These are phyloP conservation scores for Salvelinus namaycush DNA, from an alignment of 2,113 vertebrate genomes.

Conservation along the genomic window DNA sequence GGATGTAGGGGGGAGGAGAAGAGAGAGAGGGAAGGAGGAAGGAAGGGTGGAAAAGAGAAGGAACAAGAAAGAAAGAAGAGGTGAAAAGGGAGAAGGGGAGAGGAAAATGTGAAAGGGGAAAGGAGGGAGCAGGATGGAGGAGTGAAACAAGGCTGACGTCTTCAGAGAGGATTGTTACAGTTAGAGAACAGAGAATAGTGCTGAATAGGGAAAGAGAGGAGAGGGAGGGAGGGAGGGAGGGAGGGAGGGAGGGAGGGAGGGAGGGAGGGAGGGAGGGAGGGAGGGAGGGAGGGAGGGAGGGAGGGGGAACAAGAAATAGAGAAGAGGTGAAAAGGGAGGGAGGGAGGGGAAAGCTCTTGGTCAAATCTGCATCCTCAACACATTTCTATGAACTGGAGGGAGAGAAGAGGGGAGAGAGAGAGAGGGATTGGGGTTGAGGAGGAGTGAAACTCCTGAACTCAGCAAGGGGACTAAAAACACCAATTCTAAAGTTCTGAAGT, in stretches of 20 bases:
- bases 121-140: constrained; percentile 23
- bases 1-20: constrained; percentile 25
- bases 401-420: constrained; percentile 22
- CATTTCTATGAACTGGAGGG: constrained; percentile 78
- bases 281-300: too few relatives aligned
- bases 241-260: constrained; percentile 46
- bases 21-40: constrained; percentile 7
- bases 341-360: constrained; percentile 53
- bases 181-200: constrained; percentile 70
- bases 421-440: constrained; percentile 45
- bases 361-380: constrained; percentile 87
- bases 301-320: neutral
- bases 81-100: constrained; percentile 20
- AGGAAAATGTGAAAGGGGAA: neutral
- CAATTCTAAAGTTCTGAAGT: constrained; percentile 69
- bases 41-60: constrained; percentile 34
- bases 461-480: constrained; percentile 76
- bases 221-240: constrained; percentile 17
- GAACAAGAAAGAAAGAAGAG: constrained; percentile 31
- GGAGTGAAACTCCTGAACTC: constrained; percentile 79
- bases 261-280: constrained; percentile 32
- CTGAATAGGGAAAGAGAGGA: constrained; percentile 63
- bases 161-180: constrained; percentile 73
- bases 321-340: constrained; percentile 5
- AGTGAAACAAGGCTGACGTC: constrained; percentile 70